phyloP scores from a whole-genome alignment of 2,888 invertebrate species.

The Eupeodes luniger region DNA sequence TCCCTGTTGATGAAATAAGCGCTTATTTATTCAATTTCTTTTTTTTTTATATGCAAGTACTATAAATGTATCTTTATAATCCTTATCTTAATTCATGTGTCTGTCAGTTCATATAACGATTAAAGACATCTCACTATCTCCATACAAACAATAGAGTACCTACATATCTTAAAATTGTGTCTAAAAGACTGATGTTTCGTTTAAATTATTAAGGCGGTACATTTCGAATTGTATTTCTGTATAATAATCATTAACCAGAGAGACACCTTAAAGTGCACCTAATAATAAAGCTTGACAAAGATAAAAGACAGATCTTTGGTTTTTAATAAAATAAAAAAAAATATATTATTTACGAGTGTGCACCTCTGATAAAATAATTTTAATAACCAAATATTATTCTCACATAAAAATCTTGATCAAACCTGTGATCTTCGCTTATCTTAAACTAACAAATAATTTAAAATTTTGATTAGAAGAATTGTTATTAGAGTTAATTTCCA shows the following conservation, averaged over 20 bases:
- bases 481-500: neutral
- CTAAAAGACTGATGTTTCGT: neutral
- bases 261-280: too few species aligned
- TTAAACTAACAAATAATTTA: neutral
- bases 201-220: neutral
- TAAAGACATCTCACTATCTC: constrained; percentile 6
- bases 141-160: neutral
- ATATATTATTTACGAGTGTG: neutral
- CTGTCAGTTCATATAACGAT: constrained; percentile 7
- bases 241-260: neutral
- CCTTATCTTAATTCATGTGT: constrained; percentile 15
- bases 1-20: constrained; percentile 2
- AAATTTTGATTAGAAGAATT: neutral
- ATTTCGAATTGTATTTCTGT: neutral
- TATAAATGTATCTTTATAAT: constrained; percentile 10
- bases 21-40: neutral
- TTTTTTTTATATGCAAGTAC: neutral
- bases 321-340: neutral
- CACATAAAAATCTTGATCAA: constrained; percentile 18
- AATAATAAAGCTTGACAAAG: too few species aligned
- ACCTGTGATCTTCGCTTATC: constrained; percentile 32
- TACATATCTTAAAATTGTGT: neutral
- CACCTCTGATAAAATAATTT: neutral
- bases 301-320: constrained; percentile 2
- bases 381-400: constrained; percentile 13